phyloP scores from a whole-genome alignment of 92 coral and sea anemone genomes.

The Ricordea florida region DNA sequence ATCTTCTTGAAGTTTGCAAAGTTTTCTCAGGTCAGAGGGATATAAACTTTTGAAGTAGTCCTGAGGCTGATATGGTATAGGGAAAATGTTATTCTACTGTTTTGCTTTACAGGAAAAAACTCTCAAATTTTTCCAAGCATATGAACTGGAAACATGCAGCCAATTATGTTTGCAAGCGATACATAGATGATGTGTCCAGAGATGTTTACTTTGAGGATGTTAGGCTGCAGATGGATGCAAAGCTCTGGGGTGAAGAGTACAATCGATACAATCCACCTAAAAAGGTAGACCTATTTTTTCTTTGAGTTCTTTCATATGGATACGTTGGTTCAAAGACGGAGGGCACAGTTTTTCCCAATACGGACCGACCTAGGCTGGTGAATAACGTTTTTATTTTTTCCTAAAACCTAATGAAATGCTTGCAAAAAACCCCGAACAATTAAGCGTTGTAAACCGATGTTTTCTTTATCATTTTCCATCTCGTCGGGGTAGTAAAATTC shows the following conservation, averaged over 20 bases:
- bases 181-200: conserved; percentile 84
- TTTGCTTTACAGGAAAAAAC: conserved; percentile 74
- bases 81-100: background rate
- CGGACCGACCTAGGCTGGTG: too few species aligned
- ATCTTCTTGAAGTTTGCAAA: too few species aligned
- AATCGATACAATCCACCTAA: conserved; percentile 94
- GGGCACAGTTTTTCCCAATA: too few species aligned
- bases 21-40: too few species aligned
- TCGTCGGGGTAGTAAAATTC: too few species aligned
- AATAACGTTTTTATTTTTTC: too few species aligned
- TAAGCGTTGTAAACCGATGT: too few species aligned
- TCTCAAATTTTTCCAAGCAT: conserved; percentile 93
- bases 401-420: too few species aligned
- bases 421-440: too few species aligned
- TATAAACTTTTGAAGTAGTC: background rate
- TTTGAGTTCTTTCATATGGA: background rate
- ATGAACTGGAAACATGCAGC: conserved; percentile 98
- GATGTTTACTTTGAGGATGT: conserved; percentile 92
- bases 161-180: conserved; percentile 90
- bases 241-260: conserved; percentile 99
- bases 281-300: conserved; percentile 57
- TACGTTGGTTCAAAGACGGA: too few species aligned
- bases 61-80: background rate
- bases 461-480: too few species aligned
- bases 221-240: conserved; percentile 97